These are phyloP conservation scores for Amblyornis subalaris DNA, from an alignment of 2,113 vertebrate genomes.

Conservation along the genomic window DNA sequence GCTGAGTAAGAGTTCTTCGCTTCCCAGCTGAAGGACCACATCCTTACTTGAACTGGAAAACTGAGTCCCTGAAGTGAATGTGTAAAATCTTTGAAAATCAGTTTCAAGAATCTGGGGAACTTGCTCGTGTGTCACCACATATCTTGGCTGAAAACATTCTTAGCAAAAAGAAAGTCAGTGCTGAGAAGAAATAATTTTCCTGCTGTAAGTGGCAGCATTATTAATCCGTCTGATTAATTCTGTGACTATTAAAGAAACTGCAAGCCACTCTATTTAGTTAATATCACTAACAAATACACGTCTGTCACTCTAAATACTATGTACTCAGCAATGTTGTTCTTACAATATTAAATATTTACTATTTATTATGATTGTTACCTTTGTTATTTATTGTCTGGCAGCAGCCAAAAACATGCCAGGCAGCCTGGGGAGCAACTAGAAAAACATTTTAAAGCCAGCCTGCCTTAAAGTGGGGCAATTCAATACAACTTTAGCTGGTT, in stretches of 20 bases:
- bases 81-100: not conserved
- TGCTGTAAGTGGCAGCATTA: slow-evolving; percentile 29
- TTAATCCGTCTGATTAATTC: slow-evolving; percentile 60
- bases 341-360: slow-evolving; percentile 48
- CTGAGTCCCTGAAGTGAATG: not conserved
- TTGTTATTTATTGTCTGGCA: slow-evolving; percentile 27
- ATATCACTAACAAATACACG: slow-evolving; percentile 19
- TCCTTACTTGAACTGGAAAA: not conserved
- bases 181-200: not conserved
- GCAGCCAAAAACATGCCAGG: not conserved
- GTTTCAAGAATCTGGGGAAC: not conserved
- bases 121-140: not conserved
- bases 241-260: slow-evolving; percentile 45
- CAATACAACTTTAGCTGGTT: not conserved
- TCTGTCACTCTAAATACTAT: slow-evolving; percentile 42
- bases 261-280: slow-evolving; percentile 36
- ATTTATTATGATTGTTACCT: slow-evolving; percentile 32
- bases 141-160: slow-evolving; percentile 21
- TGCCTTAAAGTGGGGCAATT: not conserved
- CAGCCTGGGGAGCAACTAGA: not conserved
- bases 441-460: not conserved
- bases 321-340: not conserved
- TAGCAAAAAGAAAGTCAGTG: not conserved
- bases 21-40: not conserved
- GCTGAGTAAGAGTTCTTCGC: not conserved